phyloP scores from a whole-genome alignment of 2,113 vertebrate genomes.

The Nipponia nippon region DNA sequence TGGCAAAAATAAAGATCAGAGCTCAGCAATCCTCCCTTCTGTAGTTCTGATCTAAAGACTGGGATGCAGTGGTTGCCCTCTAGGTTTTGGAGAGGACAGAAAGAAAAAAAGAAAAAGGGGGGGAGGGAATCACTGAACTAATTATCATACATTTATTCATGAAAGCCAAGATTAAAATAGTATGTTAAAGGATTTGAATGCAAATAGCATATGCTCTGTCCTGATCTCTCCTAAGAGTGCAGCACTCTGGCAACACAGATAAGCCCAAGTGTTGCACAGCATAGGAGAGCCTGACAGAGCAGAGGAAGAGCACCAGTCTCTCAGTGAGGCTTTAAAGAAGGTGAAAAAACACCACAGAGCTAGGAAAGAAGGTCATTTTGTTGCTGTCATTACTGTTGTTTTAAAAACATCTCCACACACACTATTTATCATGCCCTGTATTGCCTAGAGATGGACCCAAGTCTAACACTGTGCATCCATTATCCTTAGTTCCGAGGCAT shows the following conservation, averaged over 20 bases:
- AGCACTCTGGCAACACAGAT: background rate
- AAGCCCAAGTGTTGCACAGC: background rate
- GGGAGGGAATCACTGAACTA: background rate
- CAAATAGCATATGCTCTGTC: background rate
- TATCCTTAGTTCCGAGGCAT: background rate
- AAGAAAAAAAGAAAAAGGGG: background rate
- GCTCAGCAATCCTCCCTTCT: background rate
- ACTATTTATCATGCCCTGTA: background rate
- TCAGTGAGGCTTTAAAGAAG: background rate
- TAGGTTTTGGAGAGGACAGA: background rate
- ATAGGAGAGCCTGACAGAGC: background rate
- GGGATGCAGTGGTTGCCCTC: background rate
- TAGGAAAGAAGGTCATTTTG: background rate
- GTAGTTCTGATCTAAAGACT: background rate
- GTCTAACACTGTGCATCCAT: background rate
- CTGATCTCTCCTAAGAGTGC: background rate
- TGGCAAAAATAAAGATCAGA: background rate
- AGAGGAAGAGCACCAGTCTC: background rate
- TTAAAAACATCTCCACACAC: background rate
- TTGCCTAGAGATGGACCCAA: background rate
- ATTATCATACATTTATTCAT: slow-evolving; percentile 14
- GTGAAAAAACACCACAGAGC: background rate
- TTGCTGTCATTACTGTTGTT: background rate
- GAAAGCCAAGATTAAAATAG: background rate
- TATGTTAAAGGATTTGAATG: background rate